These are phyloP conservation scores for Drosophila koepferae DNA, from an alignment of 2,888 invertebrate species.

Conservation along the genomic window DNA sequence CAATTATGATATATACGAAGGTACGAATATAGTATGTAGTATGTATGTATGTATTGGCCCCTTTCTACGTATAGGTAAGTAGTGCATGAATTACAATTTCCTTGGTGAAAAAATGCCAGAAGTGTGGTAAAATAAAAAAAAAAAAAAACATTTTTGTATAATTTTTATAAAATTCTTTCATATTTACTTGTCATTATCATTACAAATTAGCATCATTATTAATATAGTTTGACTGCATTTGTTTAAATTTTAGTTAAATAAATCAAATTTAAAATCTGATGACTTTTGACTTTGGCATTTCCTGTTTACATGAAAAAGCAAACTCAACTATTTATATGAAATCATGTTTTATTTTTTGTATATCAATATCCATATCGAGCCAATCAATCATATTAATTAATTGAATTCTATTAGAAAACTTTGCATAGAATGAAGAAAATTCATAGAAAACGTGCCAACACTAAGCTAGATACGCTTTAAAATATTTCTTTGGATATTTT, in stretches of 20 bases:
- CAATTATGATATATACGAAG: conserved; percentile 1
- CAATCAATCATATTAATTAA: conserved; percentile 12
- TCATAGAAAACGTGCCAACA: not conserved
- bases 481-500: conserved; percentile 24
- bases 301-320: not conserved
- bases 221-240: not conserved
- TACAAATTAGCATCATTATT: no score
- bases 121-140: no score
- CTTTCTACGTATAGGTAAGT: not conserved
- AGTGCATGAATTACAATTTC: conserved; percentile 10
- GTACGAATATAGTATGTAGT: not conserved
- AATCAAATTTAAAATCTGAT: not conserved
- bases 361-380: conserved; percentile 4
- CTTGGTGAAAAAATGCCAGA: not conserved
- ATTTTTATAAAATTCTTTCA: no score
- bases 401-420: conserved; percentile 10
- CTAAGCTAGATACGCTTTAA: conserved; percentile 13
- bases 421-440: not conserved
- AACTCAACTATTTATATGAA: not conserved
- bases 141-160: not conserved
- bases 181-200: no score
- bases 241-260: not conserved
- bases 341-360: conserved; percentile 3
- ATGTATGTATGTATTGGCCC: not conserved
- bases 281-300: conserved; percentile 10